Base-by-base conservation (phyloP, 2,888 invertebrate species). In the Lacanobia oleracea region DNA sequence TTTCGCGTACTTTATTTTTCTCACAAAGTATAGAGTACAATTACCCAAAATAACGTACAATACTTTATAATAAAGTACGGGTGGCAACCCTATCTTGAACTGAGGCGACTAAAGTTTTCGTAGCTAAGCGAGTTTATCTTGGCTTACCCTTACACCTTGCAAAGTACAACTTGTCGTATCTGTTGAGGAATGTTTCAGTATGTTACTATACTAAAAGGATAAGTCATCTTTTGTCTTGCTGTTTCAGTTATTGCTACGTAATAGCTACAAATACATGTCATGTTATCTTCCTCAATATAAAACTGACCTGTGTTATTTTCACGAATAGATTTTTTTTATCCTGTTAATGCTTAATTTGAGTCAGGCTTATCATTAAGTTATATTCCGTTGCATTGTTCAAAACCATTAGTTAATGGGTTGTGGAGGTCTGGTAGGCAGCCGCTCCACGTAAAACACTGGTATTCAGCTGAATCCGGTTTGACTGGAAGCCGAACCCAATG, bases 51-150 rank as follows among this genome's bases (percentile, higher is more conserved):
- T n/a, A n/a, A n/a, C n/a, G n/a, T n/a, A n/a, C n/a, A n/a, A n/a
- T n/a, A n/a, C n/a, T n/a, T n/a, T n/a, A n/a, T n/a, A n/a, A n/a
- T n/a, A n/a, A n/a, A n/a, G n/a, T n/a, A n/a, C n/a, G n/a, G n/a
- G n/a, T n/a, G n/a, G n/a, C n/a, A n/a, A n/a, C n/a, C 16, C 16
- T 16, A 16, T 12, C 27, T 67, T 56, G 12, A 75, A 48, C 40
- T 53, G 45, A 37, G 18, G 12, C 33, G 40, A 65, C 50, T 21
- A 63, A 62, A 66, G 53, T 72, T 51, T 78, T 21, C 40, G 14
- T 43, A 9, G 48, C 33, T 23, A 9, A 53, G 27, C 48, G 45
- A 53, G 33, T 77, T 71, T 67, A 70, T 76, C 69, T 63, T 50
- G 50, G 37, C 21, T 70, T n/a, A n/a, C n/a, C n/a, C n/a, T 45